These are phyloP conservation scores for Octomys mimax DNA, from an alignment of 2,797 vertebrate genomes.

Conservation along the genomic window DNA sequence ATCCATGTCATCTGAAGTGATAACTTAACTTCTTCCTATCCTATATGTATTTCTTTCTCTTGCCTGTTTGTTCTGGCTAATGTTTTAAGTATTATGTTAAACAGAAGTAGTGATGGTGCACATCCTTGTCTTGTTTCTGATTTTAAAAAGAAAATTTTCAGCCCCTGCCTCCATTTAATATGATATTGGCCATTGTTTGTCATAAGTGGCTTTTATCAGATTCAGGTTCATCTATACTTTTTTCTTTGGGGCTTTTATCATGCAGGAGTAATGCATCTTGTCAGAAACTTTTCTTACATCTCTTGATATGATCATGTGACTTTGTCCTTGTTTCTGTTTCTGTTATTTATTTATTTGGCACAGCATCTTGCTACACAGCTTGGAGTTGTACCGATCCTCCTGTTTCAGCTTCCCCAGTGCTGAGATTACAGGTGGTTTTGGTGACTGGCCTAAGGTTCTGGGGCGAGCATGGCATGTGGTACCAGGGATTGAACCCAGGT, in stretches of 20 bases:
- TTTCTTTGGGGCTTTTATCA: not conserved
- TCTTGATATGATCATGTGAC: not conserved
- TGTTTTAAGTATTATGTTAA: no score
- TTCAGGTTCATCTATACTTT: not conserved
- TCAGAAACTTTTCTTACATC: not conserved
- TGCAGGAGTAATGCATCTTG: not conserved
- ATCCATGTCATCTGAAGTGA: not conserved
- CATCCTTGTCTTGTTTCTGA: not conserved
- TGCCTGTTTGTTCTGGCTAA: no score
- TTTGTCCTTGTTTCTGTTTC: not conserved
- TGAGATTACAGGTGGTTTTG: no score
- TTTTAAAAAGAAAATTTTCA: not conserved
- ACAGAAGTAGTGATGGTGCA: no score
- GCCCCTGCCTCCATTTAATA: not conserved
- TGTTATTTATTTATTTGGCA: no score
- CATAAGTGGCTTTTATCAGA: not conserved
- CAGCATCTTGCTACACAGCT: no score
- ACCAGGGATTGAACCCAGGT: no score
- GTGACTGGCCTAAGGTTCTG: no score
- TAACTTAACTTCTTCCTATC: not conserved
- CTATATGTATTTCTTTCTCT: not conserved
- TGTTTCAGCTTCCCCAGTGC: no score
- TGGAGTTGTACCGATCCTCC: no score
- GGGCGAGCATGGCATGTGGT: no score
- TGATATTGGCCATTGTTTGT: not conserved